phyloP scores from a whole-genome alignment of 2,797 vertebrate species.

The Poeciliopsis turneri region DNA sequence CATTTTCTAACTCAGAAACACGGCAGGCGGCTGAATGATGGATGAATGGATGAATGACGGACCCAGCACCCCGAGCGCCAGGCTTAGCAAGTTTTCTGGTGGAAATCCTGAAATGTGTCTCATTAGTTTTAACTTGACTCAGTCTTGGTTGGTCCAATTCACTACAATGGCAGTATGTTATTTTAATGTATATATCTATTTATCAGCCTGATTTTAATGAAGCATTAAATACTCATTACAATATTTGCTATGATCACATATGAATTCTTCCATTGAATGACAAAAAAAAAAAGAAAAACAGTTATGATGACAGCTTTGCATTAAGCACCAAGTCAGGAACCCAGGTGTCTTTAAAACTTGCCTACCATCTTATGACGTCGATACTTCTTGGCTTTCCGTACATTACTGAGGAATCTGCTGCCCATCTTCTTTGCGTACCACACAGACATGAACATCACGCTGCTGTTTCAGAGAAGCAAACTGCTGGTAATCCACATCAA shows the following conservation, averaged over 20 bases:
- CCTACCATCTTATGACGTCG: conserved; percentile 78
- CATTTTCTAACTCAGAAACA: too few species aligned
- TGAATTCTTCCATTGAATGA: background rate
- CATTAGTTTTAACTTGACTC: background rate
- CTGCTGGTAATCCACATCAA: conserved; percentile 29
- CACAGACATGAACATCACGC: conserved; percentile 84
- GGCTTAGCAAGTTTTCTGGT: too few species aligned
- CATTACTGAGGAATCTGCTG: conserved; percentile 81
- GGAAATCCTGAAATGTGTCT: background rate
- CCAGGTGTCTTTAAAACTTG: conserved; percentile 24
- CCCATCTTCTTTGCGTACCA: conserved; percentile 87
- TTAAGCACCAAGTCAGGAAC: background rate
- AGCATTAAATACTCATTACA: background rate
- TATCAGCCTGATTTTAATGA: background rate
- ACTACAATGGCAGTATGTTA: background rate
- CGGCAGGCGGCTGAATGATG: too few species aligned
- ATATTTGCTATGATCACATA: background rate
- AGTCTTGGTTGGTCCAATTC: background rate
- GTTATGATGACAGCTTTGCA: background rate
- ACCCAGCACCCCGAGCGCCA: too few species aligned
- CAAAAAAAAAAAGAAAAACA: background rate
- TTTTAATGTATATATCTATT: background rate
- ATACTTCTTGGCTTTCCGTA: conserved; percentile 79
- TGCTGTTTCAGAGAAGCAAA: conserved; percentile 41
- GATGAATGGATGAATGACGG: too few species aligned